phyloP scores from a whole-genome alignment of 2,888 invertebrate genomes.

The Coleophora flavipennella region DNA sequence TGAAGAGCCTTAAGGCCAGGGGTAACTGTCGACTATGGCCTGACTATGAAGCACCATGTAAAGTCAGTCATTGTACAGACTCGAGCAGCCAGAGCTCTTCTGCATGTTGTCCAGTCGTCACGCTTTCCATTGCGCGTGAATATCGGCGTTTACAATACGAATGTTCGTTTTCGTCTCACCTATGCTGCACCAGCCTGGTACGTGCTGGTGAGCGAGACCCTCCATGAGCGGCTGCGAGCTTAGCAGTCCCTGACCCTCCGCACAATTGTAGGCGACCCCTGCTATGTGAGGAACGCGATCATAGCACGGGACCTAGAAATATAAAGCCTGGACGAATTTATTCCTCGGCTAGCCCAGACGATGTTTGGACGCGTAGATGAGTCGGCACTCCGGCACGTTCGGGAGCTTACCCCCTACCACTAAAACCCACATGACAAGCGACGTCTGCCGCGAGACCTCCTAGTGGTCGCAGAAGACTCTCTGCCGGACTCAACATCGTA shows the following conservation, averaged over 20 bases:
- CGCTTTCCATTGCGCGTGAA: too few relatives aligned
- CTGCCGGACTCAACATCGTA: neutral
- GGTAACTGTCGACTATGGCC: constrained; percentile 12
- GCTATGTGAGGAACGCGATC: too few relatives aligned
- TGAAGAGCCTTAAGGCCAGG: too few relatives aligned
- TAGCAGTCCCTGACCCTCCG: neutral
- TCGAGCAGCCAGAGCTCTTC: constrained; percentile 3
- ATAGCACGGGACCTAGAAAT: too few relatives aligned
- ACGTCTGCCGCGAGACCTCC: neutral
- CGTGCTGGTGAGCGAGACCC: too few relatives aligned
- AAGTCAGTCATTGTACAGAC: constrained; percentile 5
- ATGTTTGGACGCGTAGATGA: constrained; percentile 9
- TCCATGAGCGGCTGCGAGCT: neutral
- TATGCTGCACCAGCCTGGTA: too few relatives aligned
- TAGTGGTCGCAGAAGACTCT: neutral
- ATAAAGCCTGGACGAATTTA: too few relatives aligned
- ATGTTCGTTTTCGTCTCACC: constrained; percentile 14
- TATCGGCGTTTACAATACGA: constrained; percentile 17
- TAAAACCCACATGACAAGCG: neutral
- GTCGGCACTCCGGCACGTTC: neutral
- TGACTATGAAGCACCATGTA: constrained; percentile 14
- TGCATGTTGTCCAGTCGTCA: constrained; percentile 12
- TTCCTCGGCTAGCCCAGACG: constrained; percentile 5
- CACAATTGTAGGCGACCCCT: constrained; percentile 1
- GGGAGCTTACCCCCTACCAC: neutral